phyloP scores from a whole-genome alignment of 2,888 invertebrate genomes.

The Folsomia candida region DNA sequence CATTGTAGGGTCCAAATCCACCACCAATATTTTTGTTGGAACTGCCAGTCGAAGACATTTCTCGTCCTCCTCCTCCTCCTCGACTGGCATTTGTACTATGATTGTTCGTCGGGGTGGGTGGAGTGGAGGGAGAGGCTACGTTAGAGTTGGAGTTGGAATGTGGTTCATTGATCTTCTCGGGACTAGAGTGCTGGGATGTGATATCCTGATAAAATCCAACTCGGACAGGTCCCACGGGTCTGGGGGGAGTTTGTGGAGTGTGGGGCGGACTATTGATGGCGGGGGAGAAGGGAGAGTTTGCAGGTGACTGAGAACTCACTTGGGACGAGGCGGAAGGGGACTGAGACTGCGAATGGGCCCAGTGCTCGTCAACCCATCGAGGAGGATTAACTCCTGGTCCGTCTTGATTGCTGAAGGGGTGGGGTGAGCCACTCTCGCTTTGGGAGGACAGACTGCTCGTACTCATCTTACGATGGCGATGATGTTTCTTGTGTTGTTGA shows the following conservation, averaged over 20 bases:
- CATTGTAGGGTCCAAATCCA: conserved; percentile 22
- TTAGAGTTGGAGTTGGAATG: conserved; percentile 35
- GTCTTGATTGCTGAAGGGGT: conserved; percentile 60
- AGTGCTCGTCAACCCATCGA: conserved; percentile 62
- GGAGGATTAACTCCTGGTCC: conserved; percentile 63
- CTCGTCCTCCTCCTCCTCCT: conserved; percentile 29
- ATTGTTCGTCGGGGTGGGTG: conserved; percentile 39
- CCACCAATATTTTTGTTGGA: conserved; percentile 16
- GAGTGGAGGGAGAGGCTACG: conserved; percentile 42
- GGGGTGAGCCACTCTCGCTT: conserved; percentile 60
- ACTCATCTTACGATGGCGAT: conserved; percentile 72
- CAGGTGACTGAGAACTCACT: conserved; percentile 57
- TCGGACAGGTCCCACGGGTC: conserved; percentile 73
- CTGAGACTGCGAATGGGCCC: conserved; percentile 68
- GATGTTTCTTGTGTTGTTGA: conserved; percentile 58
- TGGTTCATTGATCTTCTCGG: conserved; percentile 49
- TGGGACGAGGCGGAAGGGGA: conserved; percentile 60
- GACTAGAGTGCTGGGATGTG: conserved; percentile 56
- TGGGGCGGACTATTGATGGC: conserved; percentile 60
- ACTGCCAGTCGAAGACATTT: neutral
- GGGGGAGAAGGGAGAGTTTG: conserved; percentile 50
- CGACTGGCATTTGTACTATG: conserved; percentile 58
- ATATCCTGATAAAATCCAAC: conserved; percentile 83
- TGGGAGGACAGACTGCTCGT: conserved; percentile 65
- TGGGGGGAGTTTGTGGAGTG: conserved; percentile 57